Conservation (phyloP, 2,113 vertebrate species). For the Plecturocebus donacophilus region DNA sequence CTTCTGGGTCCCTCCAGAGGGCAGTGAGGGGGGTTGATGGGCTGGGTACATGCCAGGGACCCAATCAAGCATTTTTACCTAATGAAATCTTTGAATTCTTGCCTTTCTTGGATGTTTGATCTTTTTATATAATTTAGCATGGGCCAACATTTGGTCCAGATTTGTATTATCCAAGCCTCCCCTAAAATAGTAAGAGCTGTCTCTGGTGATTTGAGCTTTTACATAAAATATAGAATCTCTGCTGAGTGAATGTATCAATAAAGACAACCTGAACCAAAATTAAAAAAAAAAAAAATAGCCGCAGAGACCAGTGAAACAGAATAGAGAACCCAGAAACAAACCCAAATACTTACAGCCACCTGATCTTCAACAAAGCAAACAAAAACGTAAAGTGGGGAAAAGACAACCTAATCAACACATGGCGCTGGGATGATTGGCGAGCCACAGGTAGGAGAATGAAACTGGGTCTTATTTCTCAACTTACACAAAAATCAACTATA, state of each 20-base stretch:
- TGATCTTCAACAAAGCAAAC: too few species aligned
- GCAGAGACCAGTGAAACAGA: too few species aligned
- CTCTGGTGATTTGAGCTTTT: background rate
- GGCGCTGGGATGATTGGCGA: too few species aligned
- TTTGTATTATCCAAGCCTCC: background rate
- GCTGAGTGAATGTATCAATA: background rate
- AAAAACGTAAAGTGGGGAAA: too few species aligned
- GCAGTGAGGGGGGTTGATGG: background rate
- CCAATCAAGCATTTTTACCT: slow-evolving; percentile 58
- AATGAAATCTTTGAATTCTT: background rate
- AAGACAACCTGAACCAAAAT: background rate
- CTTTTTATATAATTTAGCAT: background rate
- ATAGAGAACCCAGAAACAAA: too few species aligned
- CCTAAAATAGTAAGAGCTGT: background rate
- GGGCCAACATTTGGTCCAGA: background rate
- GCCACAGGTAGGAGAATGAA: too few species aligned
- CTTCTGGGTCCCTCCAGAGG: background rate
- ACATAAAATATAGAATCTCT: background rate
- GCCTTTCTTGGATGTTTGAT: slow-evolving; percentile 9
- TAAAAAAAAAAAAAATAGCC: too few species aligned
- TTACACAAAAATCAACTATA: too few species aligned
- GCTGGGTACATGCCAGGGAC: slow-evolving; percentile 21
- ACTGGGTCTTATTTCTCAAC: too few species aligned
- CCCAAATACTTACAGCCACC: too few species aligned
- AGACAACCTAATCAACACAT: too few species aligned